phyloP scores from a whole-genome alignment of 1,140 invertebrate genomes.

The Lordiphosa mommai region DNA sequence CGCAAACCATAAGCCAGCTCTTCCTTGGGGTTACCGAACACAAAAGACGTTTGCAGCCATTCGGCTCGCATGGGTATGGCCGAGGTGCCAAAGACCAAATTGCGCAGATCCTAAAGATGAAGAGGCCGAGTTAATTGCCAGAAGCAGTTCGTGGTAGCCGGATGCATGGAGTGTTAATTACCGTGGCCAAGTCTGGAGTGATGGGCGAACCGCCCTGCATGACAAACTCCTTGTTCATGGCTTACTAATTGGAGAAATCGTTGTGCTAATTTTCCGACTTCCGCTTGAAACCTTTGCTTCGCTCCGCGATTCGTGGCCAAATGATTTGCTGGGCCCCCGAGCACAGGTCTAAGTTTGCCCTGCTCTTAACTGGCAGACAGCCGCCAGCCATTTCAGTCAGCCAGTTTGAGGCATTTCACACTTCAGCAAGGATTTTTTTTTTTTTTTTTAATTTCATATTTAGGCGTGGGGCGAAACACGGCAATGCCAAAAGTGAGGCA shows the following conservation, averaged over 20 bases:
- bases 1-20: constrained; percentile 82
- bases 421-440: constrained; percentile 70
- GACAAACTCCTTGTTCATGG: constrained; percentile 67
- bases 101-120: constrained; percentile 80
- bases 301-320: constrained; percentile 61
- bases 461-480: constrained; percentile 39
- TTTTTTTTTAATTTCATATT: constrained; percentile 74
- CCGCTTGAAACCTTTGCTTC: constrained; percentile 63
- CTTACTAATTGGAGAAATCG: constrained; percentile 23
- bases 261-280: constrained; percentile 46
- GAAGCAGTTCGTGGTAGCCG: background rate
- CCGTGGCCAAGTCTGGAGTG: constrained; percentile 84
- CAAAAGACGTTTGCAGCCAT: constrained; percentile 83
- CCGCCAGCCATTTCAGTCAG: constrained; percentile 23
- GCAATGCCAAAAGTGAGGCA: constrained; percentile 12
- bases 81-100: constrained; percentile 82
- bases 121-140: background rate
- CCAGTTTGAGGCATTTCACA: constrained; percentile 64
- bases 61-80: constrained; percentile 82
- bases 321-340: constrained; percentile 31
- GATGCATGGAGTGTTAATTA: constrained; percentile 61
- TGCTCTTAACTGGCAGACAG: constrained; percentile 32
- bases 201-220: constrained; percentile 83
- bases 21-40: constrained; percentile 80
- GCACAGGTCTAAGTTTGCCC: constrained; percentile 14